phyloP scores from a whole-genome alignment of 2,888 invertebrate genomes.

The Rhaphigaster nebulosa region DNA sequence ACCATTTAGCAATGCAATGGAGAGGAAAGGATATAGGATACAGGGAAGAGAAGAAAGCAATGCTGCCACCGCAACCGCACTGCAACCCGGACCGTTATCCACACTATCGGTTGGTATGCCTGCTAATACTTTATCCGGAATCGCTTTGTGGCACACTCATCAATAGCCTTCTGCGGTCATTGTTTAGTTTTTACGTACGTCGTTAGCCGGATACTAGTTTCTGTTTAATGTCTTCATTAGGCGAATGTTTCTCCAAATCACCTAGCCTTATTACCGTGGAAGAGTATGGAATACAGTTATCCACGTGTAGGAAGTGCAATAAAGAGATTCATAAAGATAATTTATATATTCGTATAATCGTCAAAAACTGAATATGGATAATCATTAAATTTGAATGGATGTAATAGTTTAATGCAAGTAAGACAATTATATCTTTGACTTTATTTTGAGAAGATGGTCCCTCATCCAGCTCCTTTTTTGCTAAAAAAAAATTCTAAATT shows the following conservation, averaged over 20 bases:
- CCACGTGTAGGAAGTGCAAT: background rate
- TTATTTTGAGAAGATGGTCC: no score
- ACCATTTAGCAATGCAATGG: slow-evolving; percentile 28
- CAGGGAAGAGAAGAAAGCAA: background rate
- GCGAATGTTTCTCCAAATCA: background rate
- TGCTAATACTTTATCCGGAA: background rate
- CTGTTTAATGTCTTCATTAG: background rate
- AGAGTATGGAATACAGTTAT: background rate
- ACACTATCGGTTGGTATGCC: background rate
- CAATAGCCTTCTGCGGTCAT: background rate
- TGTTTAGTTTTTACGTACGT: background rate
- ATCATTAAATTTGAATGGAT: no score
- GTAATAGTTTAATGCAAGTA: no score
- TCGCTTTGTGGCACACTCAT: background rate
- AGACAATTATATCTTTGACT: no score
- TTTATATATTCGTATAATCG: no score
- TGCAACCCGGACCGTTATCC: background rate
- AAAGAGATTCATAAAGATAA: no score
- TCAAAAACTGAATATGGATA: no score
- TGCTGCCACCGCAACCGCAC: background rate
- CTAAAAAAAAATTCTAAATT: no score
- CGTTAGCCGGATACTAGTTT: background rate
- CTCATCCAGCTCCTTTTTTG: no score
- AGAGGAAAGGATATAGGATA: background rate
- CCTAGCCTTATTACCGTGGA: background rate